Percentiles rank a stretch among this genome's conserved stretches.
phyloP scores from a whole-genome alignment of 2,888 invertebrate species.

The Salpingus planirostris region DNA sequence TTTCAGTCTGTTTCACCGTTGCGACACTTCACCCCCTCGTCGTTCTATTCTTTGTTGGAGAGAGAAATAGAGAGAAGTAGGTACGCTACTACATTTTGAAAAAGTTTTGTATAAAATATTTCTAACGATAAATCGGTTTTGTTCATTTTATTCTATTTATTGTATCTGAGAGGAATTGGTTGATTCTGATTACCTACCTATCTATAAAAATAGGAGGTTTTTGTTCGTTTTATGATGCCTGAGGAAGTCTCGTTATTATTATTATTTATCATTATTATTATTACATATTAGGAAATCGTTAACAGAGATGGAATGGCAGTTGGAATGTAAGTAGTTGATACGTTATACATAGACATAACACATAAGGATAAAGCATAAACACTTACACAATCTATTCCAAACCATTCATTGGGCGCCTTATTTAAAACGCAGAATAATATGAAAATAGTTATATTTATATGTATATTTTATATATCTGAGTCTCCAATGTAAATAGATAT shows the following conservation, averaged over 20 bases:
- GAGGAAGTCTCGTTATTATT: no score
- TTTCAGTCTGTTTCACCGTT: not conserved
- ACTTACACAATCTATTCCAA: conserved; percentile 31
- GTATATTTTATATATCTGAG: conserved; percentile 35
- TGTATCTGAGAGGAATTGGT: no score
- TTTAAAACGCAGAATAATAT: conserved; percentile 36
- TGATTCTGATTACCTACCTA: no score
- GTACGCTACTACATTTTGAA: not conserved
- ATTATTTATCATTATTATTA: no score
- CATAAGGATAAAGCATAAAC: conserved; percentile 30
- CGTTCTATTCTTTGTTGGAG: no score
- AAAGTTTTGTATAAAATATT: not conserved
- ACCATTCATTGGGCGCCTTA: conserved; percentile 26
- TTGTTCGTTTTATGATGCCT: no score
- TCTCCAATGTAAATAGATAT: conserved; percentile 39
- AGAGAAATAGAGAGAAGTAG: no score
- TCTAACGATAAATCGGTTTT: no score
- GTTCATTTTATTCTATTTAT: no score
- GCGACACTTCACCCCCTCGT: no score
- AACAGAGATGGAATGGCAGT: conserved; percentile 15
- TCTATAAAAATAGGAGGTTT: conserved; percentile 1
- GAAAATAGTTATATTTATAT: conserved; percentile 37
- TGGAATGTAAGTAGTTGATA: conserved; percentile 20
- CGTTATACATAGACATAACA: conserved; percentile 34
- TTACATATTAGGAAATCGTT: no score